Percentiles rank a stretch among this genome's conserved stretches.
Evolutionary conservation across 2,888 invertebrate genomes (phyloP).

Genomic region (Melieria crassipennis): DNA sequence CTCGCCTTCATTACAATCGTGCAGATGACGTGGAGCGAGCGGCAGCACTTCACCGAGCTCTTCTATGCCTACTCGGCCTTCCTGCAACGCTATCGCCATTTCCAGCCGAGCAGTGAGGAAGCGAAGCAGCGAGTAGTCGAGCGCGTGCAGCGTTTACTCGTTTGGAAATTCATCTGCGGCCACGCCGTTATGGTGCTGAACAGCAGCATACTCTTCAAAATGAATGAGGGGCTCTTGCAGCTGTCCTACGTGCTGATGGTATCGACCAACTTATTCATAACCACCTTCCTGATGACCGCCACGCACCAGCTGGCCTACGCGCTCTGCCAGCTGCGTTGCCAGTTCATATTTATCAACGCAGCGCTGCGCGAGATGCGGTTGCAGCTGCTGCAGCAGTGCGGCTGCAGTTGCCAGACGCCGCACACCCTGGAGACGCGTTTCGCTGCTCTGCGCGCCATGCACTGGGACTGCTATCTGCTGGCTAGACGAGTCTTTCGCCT

Average conservation of each 20-base stretch:
- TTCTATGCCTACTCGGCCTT: not conserved
- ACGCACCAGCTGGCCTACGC: not conserved
- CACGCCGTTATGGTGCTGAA: not conserved
- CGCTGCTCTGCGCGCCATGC: not conserved
- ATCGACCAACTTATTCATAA: not conserved
- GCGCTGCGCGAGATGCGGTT: not conserved
- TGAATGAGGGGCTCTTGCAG: no score
- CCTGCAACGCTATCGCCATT: not conserved
- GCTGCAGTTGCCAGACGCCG: not conserved
- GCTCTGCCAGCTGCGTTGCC: not conserved
- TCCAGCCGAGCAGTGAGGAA: not conserved
- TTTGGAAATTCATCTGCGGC: not conserved
- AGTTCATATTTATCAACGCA: not conserved
- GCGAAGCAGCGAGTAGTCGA: no score
- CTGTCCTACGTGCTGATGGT: no score
- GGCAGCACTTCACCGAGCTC: no score
- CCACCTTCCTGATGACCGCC: not conserved
- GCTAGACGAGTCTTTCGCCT: not conserved
- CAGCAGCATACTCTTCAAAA: no score
- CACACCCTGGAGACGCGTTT: not conserved
- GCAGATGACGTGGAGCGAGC: no score
- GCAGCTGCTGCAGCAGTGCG: not conserved
- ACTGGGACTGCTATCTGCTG: constrained; percentile 1
- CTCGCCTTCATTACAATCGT: no score
- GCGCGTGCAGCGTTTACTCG: not conserved